phyloP scores from a whole-genome alignment of 2,113 vertebrate species.

The Notothenia rossii region DNA sequence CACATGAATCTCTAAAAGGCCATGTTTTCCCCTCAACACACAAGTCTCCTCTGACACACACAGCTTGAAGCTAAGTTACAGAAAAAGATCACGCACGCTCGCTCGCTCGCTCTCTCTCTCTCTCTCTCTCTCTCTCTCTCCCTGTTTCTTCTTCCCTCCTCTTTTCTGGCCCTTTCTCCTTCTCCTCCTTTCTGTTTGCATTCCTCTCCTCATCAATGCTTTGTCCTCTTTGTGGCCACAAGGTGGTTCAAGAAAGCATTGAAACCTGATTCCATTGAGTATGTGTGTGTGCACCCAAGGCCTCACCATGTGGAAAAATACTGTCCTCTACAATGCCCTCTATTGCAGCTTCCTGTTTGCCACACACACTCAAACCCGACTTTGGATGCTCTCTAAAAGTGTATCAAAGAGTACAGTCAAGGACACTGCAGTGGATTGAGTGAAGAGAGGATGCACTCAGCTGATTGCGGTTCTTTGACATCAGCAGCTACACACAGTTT shows the following conservation, averaged over 20 bases:
- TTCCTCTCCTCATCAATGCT: conserved; percentile 56
- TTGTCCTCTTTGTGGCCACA: conserved; percentile 25
- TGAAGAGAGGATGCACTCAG: conserved; percentile 4
- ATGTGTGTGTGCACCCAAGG: neutral
- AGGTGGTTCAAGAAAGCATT: conserved; percentile 42
- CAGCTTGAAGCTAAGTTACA: conserved; percentile 12
- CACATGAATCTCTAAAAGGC: conserved; percentile 20
- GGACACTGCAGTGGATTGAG: conserved; percentile 47
- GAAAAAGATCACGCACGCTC: conserved; percentile 19
- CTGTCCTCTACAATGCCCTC: conserved; percentile 54
- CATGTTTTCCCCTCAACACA: conserved; percentile 48
- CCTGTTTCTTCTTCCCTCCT: neutral
- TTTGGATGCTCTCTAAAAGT: conserved; percentile 17
- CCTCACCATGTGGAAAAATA: conserved; percentile 69
- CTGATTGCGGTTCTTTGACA: conserved; percentile 7
- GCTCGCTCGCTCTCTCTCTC: too few relatives aligned
- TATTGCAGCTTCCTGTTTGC: conserved; percentile 31
- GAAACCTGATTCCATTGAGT: conserved; percentile 69
- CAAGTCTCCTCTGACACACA: conserved; percentile 7
- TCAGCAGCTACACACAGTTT: neutral
- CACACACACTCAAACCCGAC: conserved; percentile 22
- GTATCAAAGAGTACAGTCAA: conserved; percentile 43
- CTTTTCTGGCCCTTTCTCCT: neutral
- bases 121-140: neutral
- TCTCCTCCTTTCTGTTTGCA: conserved; percentile 49